Percentiles rank a stretch among this genome's conserved stretches.
These are phyloP conservation scores for Copidosoma aretas DNA, from an alignment of 2,888 invertebrate genomes.

Conservation along the genomic window DNA sequence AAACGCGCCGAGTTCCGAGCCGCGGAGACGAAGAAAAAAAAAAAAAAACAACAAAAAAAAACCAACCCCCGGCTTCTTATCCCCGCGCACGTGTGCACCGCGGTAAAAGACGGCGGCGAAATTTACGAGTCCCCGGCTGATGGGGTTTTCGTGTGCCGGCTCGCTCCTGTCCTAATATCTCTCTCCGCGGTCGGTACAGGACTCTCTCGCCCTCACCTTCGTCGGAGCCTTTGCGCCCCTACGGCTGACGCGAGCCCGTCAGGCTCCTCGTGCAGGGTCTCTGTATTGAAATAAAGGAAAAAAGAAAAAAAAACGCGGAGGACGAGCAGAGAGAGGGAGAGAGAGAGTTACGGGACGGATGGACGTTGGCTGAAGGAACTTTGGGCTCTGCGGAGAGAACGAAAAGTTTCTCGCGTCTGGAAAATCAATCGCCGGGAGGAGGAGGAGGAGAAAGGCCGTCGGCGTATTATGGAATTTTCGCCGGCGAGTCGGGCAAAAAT, in stretches of 20 bases:
- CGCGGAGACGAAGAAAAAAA: constrained; percentile 27
- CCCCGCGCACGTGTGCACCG: too few relatives aligned
- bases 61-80: background rate
- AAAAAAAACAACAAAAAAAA: constrained; percentile 16
- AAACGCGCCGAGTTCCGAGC: constrained; percentile 30
- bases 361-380: too few relatives aligned
- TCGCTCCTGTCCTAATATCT: constrained; percentile 59
- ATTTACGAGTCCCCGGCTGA: constrained; percentile 59
- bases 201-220: too few relatives aligned
- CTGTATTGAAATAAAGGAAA: constrained; percentile 27
- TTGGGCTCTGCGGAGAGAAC: too few relatives aligned
- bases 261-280: too few relatives aligned
- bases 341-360: too few relatives aligned
- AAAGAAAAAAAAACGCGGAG: constrained; percentile 5
- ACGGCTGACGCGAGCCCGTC: background rate
- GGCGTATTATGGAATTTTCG: too few relatives aligned
- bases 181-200: constrained; percentile 49
- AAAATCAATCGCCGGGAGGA: too few relatives aligned
- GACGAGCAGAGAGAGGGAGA: background rate
- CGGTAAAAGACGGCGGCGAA: too few relatives aligned
- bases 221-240: constrained; percentile 45
- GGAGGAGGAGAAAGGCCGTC: background rate
- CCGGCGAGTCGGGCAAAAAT: too few relatives aligned
- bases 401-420: too few relatives aligned
- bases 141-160: constrained; percentile 60